Conservation (phyloP, 2,888 invertebrate genomes). For the Tetanocera ferruginea region DNA sequence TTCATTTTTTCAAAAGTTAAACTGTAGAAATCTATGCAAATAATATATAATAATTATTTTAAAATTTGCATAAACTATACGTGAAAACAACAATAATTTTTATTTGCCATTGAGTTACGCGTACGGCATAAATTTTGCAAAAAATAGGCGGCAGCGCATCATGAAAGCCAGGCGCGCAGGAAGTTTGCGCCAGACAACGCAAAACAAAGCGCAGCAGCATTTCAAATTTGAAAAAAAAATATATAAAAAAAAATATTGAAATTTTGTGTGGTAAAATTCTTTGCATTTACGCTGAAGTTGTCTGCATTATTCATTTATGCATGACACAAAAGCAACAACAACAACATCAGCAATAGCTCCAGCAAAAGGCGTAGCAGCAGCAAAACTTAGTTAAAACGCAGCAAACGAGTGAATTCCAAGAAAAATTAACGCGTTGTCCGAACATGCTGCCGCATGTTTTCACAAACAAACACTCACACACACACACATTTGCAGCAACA, state of each 20-base stretch:
- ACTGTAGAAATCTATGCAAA: not conserved
- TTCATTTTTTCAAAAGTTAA: not conserved
- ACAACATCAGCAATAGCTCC: not conserved
- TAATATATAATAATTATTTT: not conserved
- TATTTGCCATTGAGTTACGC: conserved; percentile 31
- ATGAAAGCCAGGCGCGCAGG: conserved; percentile 10
- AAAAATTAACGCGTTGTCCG: conserved; percentile 3
- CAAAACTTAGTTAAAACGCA: not conserved
- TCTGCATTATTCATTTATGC: conserved; percentile 25
- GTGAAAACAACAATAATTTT: not conserved
- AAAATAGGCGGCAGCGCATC: conserved; percentile 1
- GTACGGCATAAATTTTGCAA: conserved; percentile 11
- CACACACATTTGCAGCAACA: not conserved
- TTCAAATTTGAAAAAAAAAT: conserved; percentile 9
- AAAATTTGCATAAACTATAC: not conserved
- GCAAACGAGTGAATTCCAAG: conserved; percentile 21
- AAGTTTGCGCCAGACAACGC: not conserved
- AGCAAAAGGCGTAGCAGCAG: not conserved
- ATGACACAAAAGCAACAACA: conserved; percentile 1
- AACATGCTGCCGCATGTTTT: not conserved
- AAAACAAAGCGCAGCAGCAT: not conserved
- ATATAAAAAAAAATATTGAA: not conserved
- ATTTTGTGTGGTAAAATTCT: not conserved
- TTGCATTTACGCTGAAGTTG: not conserved
- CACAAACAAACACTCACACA: not conserved